These are phyloP conservation scores for Neosilurus mollespiculum DNA, from an alignment of 2,797 vertebrate genomes.

Conservation along the genomic window DNA sequence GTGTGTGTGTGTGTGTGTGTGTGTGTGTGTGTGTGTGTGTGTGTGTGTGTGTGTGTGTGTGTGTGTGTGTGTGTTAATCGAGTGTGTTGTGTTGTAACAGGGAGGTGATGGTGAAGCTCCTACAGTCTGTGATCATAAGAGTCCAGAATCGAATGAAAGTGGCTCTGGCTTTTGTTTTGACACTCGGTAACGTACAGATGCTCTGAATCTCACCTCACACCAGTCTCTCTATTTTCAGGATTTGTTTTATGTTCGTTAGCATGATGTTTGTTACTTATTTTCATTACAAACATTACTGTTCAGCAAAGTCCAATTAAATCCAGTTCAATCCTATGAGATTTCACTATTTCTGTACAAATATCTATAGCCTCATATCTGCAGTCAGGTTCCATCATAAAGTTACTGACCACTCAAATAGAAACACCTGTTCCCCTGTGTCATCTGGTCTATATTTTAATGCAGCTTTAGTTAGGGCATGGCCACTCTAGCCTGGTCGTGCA, in stretches of 20 bases:
- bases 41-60: slow-evolving; percentile 18
- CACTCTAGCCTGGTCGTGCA: too few species aligned
- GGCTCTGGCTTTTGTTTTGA: slow-evolving; percentile 93
- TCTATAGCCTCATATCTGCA: not conserved
- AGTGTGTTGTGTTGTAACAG: slow-evolving; percentile 51
- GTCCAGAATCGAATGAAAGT: slow-evolving; percentile 73
- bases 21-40: slow-evolving; percentile 20
- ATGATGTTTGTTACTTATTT: not conserved
- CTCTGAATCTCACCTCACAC: not conserved
- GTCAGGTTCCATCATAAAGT: not conserved
- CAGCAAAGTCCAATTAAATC: not conserved
- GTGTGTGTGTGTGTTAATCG: slow-evolving; percentile 16
- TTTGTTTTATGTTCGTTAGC: not conserved
- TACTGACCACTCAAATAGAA: not conserved
- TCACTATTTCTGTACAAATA: not conserved
- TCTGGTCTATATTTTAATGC: too few species aligned
- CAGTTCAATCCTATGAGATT: too few species aligned
- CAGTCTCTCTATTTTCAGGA: not conserved
- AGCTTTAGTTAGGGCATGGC: too few species aligned
- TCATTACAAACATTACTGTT: not conserved
- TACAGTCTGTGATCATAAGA: slow-evolving; percentile 70
- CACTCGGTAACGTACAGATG: slow-evolving; percentile 77
- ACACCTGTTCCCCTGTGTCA: not conserved
- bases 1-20: slow-evolving; percentile 18
- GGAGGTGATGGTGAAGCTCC: slow-evolving; percentile 72